Percentiles rank a stretch among this genome's conserved stretches.
Evolutionary conservation across 1,140 invertebrate genomes (phyloP).

Genomic region (Homarus americanus): DNA sequence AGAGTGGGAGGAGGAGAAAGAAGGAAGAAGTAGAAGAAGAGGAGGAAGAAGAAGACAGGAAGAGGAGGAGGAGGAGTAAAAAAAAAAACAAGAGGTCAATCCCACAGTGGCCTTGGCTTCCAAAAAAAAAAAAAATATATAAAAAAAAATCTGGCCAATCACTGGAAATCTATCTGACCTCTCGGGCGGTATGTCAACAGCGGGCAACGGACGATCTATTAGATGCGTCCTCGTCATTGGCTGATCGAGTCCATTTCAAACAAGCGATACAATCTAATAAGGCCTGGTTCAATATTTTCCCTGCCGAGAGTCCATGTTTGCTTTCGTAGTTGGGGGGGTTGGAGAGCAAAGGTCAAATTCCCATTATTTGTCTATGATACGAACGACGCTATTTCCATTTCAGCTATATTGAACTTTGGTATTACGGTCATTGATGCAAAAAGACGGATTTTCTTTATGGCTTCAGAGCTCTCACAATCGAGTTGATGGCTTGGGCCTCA

Average conservation of each 20-base stretch:
- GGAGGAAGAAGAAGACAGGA: no score
- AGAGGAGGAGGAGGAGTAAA: slow-evolving; percentile 12
- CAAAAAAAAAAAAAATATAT: slow-evolving; percentile 27
- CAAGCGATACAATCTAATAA: slow-evolving; percentile 70
- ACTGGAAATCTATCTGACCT: slow-evolving; percentile 62
- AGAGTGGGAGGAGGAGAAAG: no score
- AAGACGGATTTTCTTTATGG: slow-evolving; percentile 9
- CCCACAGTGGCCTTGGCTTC: slow-evolving; percentile 11
- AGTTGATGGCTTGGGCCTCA: slow-evolving; percentile 28
- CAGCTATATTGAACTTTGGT: slow-evolving; percentile 59
- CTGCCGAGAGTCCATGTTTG: slow-evolving; percentile 48
- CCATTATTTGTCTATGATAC: slow-evolving; percentile 66
- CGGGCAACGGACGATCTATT: slow-evolving; percentile 39
- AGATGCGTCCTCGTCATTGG: slow-evolving; percentile 29
- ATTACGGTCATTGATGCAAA: slow-evolving; percentile 48
- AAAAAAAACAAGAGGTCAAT: no score
- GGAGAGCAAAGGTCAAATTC: slow-evolving; percentile 14
- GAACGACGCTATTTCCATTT: slow-evolving; percentile 56
- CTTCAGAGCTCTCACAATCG: slow-evolving; percentile 43
- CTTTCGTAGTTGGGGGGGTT: slow-evolving; percentile 17
- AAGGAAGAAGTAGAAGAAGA: no score
- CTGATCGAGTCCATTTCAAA: slow-evolving; percentile 63
- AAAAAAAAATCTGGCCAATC: slow-evolving; percentile 56
- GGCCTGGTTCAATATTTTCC: slow-evolving; percentile 59
- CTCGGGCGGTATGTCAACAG: slow-evolving; percentile 36